phyloP scores from a whole-genome alignment of 2,797 vertebrate genomes.

The Acrossocheilus fasciatus region DNA sequence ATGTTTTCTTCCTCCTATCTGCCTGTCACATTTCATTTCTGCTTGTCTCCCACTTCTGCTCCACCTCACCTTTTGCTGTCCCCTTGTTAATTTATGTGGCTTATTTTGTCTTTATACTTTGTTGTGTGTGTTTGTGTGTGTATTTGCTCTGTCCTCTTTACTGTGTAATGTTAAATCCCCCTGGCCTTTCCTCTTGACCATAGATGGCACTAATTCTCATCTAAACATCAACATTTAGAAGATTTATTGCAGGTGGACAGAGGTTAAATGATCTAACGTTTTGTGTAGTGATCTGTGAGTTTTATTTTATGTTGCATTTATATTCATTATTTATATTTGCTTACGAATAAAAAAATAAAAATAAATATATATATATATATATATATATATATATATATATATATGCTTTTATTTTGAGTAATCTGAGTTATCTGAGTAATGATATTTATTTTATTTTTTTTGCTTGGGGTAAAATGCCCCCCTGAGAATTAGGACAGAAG shows the following conservation, averaged over 20 bases:
- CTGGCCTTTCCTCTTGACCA: slow-evolving; percentile 15
- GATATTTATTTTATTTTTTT: not conserved
- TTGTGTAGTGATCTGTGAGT: not conserved
- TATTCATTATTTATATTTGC: not conserved
- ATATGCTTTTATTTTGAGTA: too few relatives aligned
- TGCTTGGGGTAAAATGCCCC: not conserved
- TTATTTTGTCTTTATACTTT: slow-evolving; percentile 22
- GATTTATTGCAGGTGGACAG: not conserved
- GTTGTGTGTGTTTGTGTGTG: not conserved
- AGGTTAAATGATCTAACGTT: not conserved
- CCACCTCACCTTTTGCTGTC: slow-evolving; percentile 34
- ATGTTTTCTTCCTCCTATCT: too few relatives aligned
- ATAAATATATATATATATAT: too few relatives aligned
- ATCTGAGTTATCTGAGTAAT: not conserved
- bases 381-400: too few relatives aligned
- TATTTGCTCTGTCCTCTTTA: not conserved
- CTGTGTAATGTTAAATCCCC: not conserved
- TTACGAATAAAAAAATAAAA: too few relatives aligned
- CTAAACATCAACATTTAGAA: not conserved
- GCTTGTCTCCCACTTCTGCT: slow-evolving; percentile 14
- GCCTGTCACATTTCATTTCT: too few relatives aligned
- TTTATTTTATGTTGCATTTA: not conserved
- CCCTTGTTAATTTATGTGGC: not conserved
- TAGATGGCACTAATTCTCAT: not conserved
- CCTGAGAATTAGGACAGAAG: not conserved